Conservation (phyloP, 2,113 vertebrate genomes). For the Brachyhypopomus gauderio region DNA sequence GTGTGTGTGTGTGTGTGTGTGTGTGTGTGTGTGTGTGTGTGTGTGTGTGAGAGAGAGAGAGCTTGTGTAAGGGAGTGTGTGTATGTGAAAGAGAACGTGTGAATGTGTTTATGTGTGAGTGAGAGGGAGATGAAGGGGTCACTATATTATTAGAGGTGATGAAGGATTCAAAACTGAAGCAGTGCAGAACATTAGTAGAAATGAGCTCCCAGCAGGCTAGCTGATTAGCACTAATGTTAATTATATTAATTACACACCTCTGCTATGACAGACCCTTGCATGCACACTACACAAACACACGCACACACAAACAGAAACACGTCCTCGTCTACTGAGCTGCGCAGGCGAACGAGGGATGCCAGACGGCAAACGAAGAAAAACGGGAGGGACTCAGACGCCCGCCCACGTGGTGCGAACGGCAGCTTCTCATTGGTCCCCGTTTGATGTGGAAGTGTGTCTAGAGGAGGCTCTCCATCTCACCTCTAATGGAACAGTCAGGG, state of each 20-base stretch:
- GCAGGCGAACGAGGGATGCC: background rate
- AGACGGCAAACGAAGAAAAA: background rate
- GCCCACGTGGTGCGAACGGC: conserved; percentile 88
- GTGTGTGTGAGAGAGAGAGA: background rate
- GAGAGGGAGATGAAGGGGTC: background rate
- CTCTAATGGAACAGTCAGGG: conserved; percentile 82
- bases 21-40: conserved; percentile 1
- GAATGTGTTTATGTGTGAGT: background rate
- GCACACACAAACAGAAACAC: background rate
- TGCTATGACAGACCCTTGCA: background rate
- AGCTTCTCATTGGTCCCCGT: conserved; percentile 91
- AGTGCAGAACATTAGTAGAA: conserved; percentile 31
- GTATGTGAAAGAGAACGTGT: background rate
- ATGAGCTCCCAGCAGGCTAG: conserved; percentile 38
- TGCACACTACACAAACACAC: background rate
- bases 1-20: background rate
- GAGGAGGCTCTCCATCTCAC: conserved; percentile 83
- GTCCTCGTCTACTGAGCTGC: background rate
- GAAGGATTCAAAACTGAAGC: conserved; percentile 4
- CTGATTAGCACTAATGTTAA: conserved; percentile 41
- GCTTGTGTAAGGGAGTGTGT: background rate
- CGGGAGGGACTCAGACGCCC: conserved; percentile 84
- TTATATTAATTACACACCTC: conserved; percentile 48
- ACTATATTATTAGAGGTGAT: background rate
- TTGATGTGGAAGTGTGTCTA: conserved; percentile 87